Base-by-base conservation (phyloP, 2,888 invertebrate genomes). In the Chymomyza caudatula region DNA sequence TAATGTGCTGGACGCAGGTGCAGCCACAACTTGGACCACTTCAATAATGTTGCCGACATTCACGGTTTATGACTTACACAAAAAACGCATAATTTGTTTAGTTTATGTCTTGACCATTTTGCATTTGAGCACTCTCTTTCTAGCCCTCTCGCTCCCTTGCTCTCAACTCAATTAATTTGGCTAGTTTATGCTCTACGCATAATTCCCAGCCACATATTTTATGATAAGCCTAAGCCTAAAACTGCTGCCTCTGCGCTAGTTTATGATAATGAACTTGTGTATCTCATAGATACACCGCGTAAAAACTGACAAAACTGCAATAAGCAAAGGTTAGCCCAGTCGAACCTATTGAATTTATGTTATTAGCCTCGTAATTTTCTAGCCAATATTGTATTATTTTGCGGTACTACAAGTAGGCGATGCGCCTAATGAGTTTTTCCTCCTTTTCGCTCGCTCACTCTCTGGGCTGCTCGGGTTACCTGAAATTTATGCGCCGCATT, bases 401-500 rank as follows among this genome's bases (percentile, higher is more conserved):
- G 70, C 73, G 49, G n/a, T n/a, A 73, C 76, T 69, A 66, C 44
- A 77, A 77, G 81, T 84, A 84, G 82, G 82, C 82, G 85, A 76
- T 77, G 82, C 67, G 74, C 76, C 77, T 82, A 82, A 82, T 82
- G 82, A 82, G 82, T 84, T 84, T 82, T 84, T 72, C 68, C 64
- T 66, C n/a, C n/a, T 67, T 71, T 57, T 37, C 43, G n/a, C n/a
- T n/a, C n/a, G n/a, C n/a, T n/a, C 25, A 25, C 61, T 51, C 51
- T 51, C 13, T 20, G 17, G 17, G 51, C 47, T 11, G 23, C 29
- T 55, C 29, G 13, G 17, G 29, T 55, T 55, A 17, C n/a, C 15
- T 20, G 44, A 79, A 78, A 80, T 80, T 83, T 80, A 80, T 80
- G 83, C 83, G 74, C 63, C 61, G 66, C 80, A 78, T 83, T 80